A percentile compares a stretch with the other conserved stretches of the same genome.
phyloP scores from a whole-genome alignment of 2,888 invertebrate species.

The Agrotis segetum region DNA sequence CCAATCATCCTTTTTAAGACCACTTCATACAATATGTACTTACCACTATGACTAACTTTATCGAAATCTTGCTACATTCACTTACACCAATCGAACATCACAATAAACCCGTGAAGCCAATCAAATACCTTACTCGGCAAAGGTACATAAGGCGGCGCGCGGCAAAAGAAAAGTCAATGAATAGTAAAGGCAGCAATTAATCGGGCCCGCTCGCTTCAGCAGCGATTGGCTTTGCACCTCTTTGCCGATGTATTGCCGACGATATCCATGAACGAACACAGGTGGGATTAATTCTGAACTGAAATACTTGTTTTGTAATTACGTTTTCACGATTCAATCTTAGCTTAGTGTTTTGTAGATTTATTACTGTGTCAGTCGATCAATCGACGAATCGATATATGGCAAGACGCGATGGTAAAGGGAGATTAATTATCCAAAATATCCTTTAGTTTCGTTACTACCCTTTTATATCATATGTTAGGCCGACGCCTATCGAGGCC shows the following conservation, averaged over 20 bases:
- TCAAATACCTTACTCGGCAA: conserved; percentile 31
- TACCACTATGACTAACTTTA: background rate
- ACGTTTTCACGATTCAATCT: background rate
- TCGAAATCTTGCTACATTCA: conserved; percentile 1
- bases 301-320: background rate
- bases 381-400: background rate
- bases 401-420: too few relatives aligned
- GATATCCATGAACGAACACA: conserved; percentile 8
- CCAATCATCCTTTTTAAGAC: too few relatives aligned
- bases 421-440: too few relatives aligned
- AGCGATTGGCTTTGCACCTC: conserved; percentile 40
- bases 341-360: background rate
- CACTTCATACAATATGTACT: background rate
- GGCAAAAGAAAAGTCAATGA: conserved; percentile 54
- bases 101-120: conserved; percentile 19
- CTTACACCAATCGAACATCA: background rate
- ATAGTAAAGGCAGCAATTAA: conserved; percentile 58
- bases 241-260: background rate
- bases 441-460: background rate
- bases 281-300: background rate
- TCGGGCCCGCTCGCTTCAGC: conserved; percentile 35
- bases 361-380: background rate
- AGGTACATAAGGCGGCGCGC: background rate
- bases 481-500: too few relatives aligned
- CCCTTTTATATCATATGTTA: background rate